Base-by-base conservation (phyloP, 2,888 invertebrate genomes). In the Sarcophaga caerulescens region DNA sequence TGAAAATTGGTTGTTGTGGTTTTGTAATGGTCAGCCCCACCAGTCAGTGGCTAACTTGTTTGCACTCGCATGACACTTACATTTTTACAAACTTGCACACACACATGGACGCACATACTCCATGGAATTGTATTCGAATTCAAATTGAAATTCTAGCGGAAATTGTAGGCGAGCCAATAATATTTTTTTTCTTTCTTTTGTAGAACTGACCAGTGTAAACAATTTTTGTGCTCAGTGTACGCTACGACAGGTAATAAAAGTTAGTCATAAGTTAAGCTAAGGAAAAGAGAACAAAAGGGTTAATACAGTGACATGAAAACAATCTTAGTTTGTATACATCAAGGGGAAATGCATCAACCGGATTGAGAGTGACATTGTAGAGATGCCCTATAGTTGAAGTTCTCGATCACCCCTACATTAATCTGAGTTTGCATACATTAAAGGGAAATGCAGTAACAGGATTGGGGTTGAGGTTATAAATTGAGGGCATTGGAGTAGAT, bases 101-200 rank as follows among this genome's bases (percentile, higher is more conserved):
- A 21, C 44, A 17, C 52, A 76, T 59, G 19, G 1, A 47, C 2
- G 23, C 14, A 17, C 57, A 21, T 47, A 66, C n/a, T 59, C 35
- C 52, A 57, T 79, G 69, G n/a, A 23, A 57, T 63, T 63, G 52
- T 47, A 75, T 65, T 75, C 65, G 35, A 52, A 52, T 60, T 60
- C 60, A 60, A 66, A 57, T 66, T 66, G 57, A 57, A 76, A 66
- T 66, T 66, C 79, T 45, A 82, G 82, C 85, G 85, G 82, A 85
- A 82, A 63, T 85, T 76, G 79, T 82, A 80, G 85, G 85, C 82
- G 76, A 73, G 52, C 66, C 35, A 68, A 63, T 52, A 52, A 35
- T n/a, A n/a, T 35, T 35, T 35, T 10, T 35, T 35, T 35, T 35
- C 3, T 35, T 35, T 35, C 35, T 75, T 21, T 52, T 52, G 17